Evolutionary conservation across 2,888 invertebrate genomes (phyloP).

Genomic region (Diploptera punctata): DNA sequence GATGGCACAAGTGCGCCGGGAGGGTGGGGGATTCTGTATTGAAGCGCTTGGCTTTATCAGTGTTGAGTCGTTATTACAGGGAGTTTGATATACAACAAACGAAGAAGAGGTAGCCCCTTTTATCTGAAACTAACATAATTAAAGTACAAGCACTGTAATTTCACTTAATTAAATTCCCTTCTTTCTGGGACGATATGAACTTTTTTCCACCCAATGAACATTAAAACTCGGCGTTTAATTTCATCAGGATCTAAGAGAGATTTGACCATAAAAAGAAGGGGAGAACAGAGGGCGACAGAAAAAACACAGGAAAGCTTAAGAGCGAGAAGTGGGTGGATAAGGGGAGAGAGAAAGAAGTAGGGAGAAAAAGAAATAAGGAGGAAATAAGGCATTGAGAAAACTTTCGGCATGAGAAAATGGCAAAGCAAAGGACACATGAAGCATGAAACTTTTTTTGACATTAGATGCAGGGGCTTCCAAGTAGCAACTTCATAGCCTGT

Average conservation of each 20-base stretch:
- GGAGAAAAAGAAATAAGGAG: slow-evolving; percentile 35
- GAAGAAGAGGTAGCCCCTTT: slow-evolving; percentile 49
- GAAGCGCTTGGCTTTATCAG: slow-evolving; percentile 44
- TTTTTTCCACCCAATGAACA: slow-evolving; percentile 60
- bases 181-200: slow-evolving; percentile 59
- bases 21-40: slow-evolving; percentile 35
- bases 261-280: slow-evolving; percentile 58
- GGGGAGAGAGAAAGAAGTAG: slow-evolving; percentile 20
- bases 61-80: slow-evolving; percentile 43
- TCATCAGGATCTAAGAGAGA: slow-evolving; percentile 60
- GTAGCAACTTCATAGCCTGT: not conserved
- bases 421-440: slow-evolving; percentile 19
- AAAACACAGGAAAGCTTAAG: slow-evolving; percentile 25
- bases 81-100: slow-evolving; percentile 41
- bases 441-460: not conserved
- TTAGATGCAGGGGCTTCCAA: too few species aligned
- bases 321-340: slow-evolving; percentile 25
- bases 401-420: slow-evolving; percentile 26
- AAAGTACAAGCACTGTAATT: slow-evolving; percentile 63
- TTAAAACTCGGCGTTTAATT: slow-evolving; percentile 62
- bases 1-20: slow-evolving; percentile 8
- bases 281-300: slow-evolving; percentile 44
- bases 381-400: slow-evolving; percentile 32
- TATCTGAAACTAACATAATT: slow-evolving; percentile 62
- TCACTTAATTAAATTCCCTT: slow-evolving; percentile 64